Conservation (phyloP, 92 coral and sea anemone species). For the Porites cylindrica region DNA sequence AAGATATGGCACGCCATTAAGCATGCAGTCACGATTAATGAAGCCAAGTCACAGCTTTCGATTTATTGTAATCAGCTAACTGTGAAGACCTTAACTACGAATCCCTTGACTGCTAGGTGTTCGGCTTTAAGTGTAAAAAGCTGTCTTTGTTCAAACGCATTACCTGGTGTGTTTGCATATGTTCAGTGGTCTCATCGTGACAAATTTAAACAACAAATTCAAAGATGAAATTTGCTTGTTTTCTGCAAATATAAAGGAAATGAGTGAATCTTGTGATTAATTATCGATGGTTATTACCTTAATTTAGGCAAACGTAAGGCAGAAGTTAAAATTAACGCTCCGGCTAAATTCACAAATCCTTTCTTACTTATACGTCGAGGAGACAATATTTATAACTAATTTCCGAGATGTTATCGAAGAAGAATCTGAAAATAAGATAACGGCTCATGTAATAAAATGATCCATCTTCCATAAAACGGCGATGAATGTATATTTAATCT, state of each 20-base stretch:
- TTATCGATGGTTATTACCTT: slow-evolving; percentile 31
- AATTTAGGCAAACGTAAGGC: neutral
- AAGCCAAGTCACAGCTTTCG: neutral
- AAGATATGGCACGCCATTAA: slow-evolving; percentile 35
- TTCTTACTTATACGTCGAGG: slow-evolving; percentile 12
- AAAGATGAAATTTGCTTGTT: slow-evolving; percentile 75
- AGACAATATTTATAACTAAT: slow-evolving; percentile 48
- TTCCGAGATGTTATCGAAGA: slow-evolving; percentile 58
- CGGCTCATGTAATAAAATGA: slow-evolving; percentile 76
- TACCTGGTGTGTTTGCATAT: slow-evolving; percentile 60
- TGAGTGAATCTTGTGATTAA: slow-evolving; percentile 38
- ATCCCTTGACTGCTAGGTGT: neutral
- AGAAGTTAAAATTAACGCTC: slow-evolving; percentile 4
- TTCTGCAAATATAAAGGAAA: slow-evolving; percentile 59
- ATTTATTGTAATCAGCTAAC: neutral
- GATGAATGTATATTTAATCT: slow-evolving; percentile 72
- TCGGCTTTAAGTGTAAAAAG: neutral
- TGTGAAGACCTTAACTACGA: slow-evolving; percentile 16
- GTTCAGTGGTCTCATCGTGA: slow-evolving; percentile 50
- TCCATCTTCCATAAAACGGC: slow-evolving; percentile 64
- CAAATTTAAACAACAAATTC: slow-evolving; percentile 55
- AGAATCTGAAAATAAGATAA: slow-evolving; percentile 72
- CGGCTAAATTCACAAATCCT: neutral
- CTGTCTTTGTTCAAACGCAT: slow-evolving; percentile 49
- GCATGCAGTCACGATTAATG: neutral